Percentiles rank a stretch among this genome's conserved stretches.
Evolutionary conservation across 2,113 vertebrate species (phyloP).

Genomic region (Oxyruncus cristatus): DNA sequence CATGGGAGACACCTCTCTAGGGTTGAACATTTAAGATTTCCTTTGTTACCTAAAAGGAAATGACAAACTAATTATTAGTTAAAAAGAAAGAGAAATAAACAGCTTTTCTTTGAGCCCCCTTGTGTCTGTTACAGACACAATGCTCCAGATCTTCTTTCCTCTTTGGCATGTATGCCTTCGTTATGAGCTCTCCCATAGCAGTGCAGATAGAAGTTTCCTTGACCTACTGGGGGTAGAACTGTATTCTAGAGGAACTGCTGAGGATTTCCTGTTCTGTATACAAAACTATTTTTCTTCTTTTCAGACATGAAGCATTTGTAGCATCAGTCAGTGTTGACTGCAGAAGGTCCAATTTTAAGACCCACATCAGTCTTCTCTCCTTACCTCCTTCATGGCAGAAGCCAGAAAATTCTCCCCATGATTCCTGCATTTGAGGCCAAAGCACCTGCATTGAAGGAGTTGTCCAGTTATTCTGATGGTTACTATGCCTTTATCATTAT

Average conservation of each 20-base stretch:
- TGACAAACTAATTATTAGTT: not conserved
- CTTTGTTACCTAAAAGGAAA: not conserved
- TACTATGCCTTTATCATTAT: not conserved
- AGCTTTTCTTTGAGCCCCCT: not conserved
- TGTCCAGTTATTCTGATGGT: not conserved
- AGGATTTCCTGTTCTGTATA: not conserved
- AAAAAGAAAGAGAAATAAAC: not conserved
- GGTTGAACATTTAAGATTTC: not conserved
- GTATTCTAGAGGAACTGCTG: not conserved
- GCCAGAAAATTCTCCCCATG: not conserved
- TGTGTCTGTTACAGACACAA: not conserved
- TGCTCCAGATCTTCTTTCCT: not conserved
- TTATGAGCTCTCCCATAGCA: not conserved
- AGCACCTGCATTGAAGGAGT: fast-evolving
- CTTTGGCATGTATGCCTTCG: not conserved
- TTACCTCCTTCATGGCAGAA: not conserved
- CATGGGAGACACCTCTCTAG: not conserved
- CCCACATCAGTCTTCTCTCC: not conserved
- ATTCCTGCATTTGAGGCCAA: not conserved
- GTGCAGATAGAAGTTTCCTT: not conserved
- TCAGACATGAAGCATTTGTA: not conserved
- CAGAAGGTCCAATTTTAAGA: not conserved
- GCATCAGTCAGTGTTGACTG: not conserved
- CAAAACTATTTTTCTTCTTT: not conserved
- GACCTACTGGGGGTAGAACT: not conserved